Percentiles rank a stretch among this genome's conserved stretches.
phyloP scores from a whole-genome alignment of 1,140 invertebrate genomes.

The Leptopilina boulardi region DNA sequence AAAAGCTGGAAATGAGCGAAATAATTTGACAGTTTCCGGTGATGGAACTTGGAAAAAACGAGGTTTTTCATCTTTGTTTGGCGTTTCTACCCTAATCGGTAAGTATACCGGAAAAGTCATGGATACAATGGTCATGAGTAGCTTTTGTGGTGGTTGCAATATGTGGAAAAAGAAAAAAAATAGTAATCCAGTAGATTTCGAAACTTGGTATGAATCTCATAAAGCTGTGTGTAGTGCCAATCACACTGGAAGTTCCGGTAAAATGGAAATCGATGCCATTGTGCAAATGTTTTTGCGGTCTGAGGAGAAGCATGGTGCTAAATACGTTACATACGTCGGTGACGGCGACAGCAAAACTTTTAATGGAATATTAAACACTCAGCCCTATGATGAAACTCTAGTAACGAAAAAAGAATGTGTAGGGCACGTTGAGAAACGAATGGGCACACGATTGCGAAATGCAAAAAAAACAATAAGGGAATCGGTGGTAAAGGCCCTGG shows the following conservation, averaged over 20 bases:
- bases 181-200: conserved; percentile 17
- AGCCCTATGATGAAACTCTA: conserved; percentile 6
- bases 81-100: conserved; percentile 49
- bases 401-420: conserved; percentile 53
- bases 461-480: conserved; percentile 34
- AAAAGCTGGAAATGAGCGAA: conserved; percentile 14
- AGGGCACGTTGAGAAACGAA: conserved; percentile 54
- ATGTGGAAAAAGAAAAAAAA: conserved; percentile 33
- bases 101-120: conserved; percentile 50
- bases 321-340: conserved; percentile 41
- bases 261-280: conserved; percentile 42
- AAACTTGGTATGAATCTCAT: conserved; percentile 33
- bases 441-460: conserved; percentile 48
- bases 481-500: conserved; percentile 17
- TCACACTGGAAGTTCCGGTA: conserved; percentile 32
- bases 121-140: conserved; percentile 46
- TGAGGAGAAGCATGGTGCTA: conserved; percentile 31
- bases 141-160: conserved; percentile 38
- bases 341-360: conserved; percentile 43
- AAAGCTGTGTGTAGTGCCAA: conserved; percentile 4
- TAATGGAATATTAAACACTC: not conserved
- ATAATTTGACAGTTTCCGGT: conserved; percentile 47
- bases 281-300: conserved; percentile 36
- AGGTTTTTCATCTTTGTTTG: conserved; percentile 52
- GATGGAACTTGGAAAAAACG: conserved; percentile 55